A percentile compares a stretch with the other conserved stretches of the same genome.
These are phyloP conservation scores for Leptonema lineaticorne DNA, from an alignment of 1,140 invertebrate species.

Conservation along the genomic window DNA sequence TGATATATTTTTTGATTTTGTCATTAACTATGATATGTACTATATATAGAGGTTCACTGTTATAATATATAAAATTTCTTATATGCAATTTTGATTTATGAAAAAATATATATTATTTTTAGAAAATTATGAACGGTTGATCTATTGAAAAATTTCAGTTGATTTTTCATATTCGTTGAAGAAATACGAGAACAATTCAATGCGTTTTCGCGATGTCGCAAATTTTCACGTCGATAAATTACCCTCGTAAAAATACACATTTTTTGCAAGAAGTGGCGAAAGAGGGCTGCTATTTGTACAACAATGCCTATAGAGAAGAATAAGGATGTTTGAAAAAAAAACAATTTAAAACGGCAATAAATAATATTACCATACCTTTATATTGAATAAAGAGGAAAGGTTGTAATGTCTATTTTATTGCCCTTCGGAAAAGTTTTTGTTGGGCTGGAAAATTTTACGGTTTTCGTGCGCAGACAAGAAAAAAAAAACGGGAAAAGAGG, in stretches of 20 bases:
- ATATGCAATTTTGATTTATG: no score
- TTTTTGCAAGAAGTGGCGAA: no score
- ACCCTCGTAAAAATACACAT: constrained; percentile 5
- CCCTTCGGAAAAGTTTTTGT: constrained; percentile 23
- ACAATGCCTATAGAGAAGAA: not conserved
- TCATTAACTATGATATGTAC: no score
- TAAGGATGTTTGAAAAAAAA: constrained; percentile 2
- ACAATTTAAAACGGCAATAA: constrained; percentile 25
- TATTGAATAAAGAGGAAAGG: constrained; percentile 29
- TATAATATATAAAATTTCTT: no score
- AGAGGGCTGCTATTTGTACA: constrained; percentile 10
- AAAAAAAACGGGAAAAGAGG: not conserved
- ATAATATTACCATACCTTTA: constrained; percentile 30
- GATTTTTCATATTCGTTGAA: no score
- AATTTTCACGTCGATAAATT: constrained; percentile 7
- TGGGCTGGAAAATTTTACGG: constrained; percentile 19
- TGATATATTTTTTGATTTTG: no score
- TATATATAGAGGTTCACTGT: no score
- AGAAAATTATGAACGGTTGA: no score
- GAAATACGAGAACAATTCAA: no score
- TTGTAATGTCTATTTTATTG: constrained; percentile 29
- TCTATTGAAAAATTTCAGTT: no score
- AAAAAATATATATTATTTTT: no score
- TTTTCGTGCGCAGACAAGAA: not conserved
- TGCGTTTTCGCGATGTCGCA: not conserved